These are phyloP conservation scores for Zele albiditarsus DNA, from an alignment of 2,888 invertebrate genomes.

Conservation along the genomic window DNA sequence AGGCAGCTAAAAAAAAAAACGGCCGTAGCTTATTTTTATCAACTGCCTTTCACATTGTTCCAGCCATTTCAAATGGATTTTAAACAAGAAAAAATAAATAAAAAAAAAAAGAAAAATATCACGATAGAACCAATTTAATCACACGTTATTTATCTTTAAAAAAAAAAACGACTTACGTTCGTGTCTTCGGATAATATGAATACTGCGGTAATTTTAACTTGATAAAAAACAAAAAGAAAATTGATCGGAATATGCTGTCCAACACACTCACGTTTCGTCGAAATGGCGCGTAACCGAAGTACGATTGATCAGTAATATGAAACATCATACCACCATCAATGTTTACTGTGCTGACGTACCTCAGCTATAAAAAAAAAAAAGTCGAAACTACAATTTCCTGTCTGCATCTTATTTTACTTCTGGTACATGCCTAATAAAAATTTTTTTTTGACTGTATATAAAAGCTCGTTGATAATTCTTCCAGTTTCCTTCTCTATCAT, in stretches of 20 bases:
- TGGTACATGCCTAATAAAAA: slow-evolving; percentile 70
- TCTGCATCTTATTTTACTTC: slow-evolving; percentile 69
- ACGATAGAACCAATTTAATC: slow-evolving; percentile 35
- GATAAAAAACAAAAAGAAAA: slow-evolving; percentile 25
- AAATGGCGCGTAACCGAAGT: slow-evolving; percentile 61
- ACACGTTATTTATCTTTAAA: slow-evolving; percentile 8
- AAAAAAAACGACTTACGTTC: slow-evolving; percentile 36
- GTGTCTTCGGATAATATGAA: slow-evolving; percentile 35
- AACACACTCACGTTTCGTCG: slow-evolving; percentile 58
- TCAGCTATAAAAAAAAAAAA: slow-evolving; percentile 54
- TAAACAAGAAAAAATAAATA: slow-evolving; percentile 32
- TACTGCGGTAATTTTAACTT: slow-evolving; percentile 30
- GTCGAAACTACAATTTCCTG: slow-evolving; percentile 60
- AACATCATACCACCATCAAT: slow-evolving; percentile 46
- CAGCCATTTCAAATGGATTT: slow-evolving; percentile 11
- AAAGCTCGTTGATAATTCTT: neutral
- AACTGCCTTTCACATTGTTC: neutral
- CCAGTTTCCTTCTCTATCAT: neutral
- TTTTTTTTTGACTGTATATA: slow-evolving; percentile 57
- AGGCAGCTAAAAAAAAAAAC: slow-evolving; percentile 58
- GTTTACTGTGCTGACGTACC: slow-evolving; percentile 57
- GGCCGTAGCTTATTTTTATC: slow-evolving; percentile 58
- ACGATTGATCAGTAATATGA: slow-evolving; percentile 54
- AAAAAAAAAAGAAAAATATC: neutral
- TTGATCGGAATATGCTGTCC: slow-evolving; percentile 43